These are phyloP conservation scores for Zosterops pallidus DNA, from an alignment of 2,113 vertebrate genomes.

Conservation along the genomic window DNA sequence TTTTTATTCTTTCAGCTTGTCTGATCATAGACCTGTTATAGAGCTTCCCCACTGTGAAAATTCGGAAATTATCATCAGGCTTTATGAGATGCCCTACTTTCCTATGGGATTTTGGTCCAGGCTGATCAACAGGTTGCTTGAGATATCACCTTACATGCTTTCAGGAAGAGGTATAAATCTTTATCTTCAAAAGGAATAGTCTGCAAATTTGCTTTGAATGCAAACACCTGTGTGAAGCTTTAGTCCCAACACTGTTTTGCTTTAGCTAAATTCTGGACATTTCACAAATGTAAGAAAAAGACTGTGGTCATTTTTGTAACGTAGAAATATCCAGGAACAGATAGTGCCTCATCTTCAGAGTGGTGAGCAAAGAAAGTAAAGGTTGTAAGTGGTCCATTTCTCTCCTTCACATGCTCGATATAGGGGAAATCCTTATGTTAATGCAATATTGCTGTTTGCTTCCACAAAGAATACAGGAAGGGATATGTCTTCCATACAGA, in stretches of 20 bases:
- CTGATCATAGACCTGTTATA: slow-evolving; percentile 88
- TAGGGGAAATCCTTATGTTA: neutral
- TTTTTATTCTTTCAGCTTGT: slow-evolving; percentile 77
- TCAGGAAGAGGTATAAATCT: slow-evolving; percentile 83
- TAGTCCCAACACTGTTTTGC: neutral
- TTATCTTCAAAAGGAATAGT: neutral
- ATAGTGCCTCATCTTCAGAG: neutral
- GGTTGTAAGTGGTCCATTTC: neutral
- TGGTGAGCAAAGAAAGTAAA: neutral
- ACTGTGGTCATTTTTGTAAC: neutral
- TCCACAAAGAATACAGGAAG: neutral
- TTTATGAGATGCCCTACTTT: slow-evolving; percentile 96
- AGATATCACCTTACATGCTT: slow-evolving; percentile 88
- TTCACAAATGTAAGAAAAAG: neutral
- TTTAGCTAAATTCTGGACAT: neutral
- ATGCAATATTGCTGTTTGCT: neutral
- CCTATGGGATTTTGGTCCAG: slow-evolving; percentile 97
- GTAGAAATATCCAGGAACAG: neutral
- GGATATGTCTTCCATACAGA: neutral
- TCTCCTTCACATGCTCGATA: neutral
- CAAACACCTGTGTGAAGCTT: neutral
- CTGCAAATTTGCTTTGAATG: neutral
- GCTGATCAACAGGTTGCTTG: slow-evolving; percentile 91
- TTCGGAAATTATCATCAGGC: slow-evolving; percentile 89
- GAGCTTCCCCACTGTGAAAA: slow-evolving; percentile 95